Conservation (phyloP, 2,113 vertebrate species). For the Salvelinus sp. region DNA sequence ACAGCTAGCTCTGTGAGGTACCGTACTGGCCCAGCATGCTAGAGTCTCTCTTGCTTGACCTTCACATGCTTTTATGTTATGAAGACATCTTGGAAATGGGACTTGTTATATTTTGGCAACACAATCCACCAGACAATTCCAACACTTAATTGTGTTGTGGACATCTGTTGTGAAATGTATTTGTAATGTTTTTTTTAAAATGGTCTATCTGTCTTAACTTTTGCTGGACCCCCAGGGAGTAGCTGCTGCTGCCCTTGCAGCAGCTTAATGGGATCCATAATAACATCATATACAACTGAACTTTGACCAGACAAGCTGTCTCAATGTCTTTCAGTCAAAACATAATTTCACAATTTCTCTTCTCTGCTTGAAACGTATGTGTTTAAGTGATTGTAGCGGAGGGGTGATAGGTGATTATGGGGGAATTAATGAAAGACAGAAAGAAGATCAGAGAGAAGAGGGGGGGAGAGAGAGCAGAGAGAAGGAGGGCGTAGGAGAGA, state of each 20-base stretch:
- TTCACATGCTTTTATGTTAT: background rate
- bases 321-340: background rate
- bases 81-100: background rate
- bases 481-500: background rate
- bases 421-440: background rate
- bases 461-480: background rate
- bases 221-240: too few species aligned
- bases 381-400: slow-evolving; percentile 26
- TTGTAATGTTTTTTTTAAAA: too few species aligned
- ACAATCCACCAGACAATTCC: background rate
- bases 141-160: too few species aligned
- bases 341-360: background rate
- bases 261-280: too few species aligned
- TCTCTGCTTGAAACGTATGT: background rate
- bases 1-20: background rate
- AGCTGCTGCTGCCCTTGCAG: too few species aligned
- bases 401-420: background rate
- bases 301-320: background rate
- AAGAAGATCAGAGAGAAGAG: background rate
- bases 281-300: too few species aligned
- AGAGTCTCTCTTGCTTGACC: background rate
- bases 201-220: too few species aligned
- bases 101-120: background rate
- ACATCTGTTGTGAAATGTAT: too few species aligned
- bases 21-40: background rate